A percentile compares a stretch with the other conserved stretches of the same genome.
Conservation (phyloP, 1,140 invertebrate genomes). For the Metopolophium dirhodum region DNA sequence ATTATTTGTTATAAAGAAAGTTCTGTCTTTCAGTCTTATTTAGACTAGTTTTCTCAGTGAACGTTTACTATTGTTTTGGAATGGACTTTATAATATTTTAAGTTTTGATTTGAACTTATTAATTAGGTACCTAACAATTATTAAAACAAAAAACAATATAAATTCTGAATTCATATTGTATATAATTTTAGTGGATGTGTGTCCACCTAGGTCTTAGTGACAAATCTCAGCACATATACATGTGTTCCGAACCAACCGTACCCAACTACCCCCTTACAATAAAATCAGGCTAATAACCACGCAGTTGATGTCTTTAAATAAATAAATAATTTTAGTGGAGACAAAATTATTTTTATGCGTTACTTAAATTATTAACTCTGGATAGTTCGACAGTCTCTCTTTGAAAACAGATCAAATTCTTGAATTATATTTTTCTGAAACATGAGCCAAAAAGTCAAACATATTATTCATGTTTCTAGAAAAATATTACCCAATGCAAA, state of each 20-base stretch:
- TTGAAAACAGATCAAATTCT: neutral
- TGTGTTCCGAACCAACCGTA: too few relatives aligned
- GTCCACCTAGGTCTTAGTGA: too few relatives aligned
- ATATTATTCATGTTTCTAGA: slow-evolving; percentile 10
- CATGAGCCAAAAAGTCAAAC: neutral
- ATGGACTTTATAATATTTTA: neutral
- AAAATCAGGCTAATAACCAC: too few relatives aligned
- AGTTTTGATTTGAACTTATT: neutral
- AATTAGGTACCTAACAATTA: neutral
- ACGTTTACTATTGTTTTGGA: neutral
- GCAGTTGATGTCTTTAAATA: too few relatives aligned
- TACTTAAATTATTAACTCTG: neutral
- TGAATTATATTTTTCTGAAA: slow-evolving; percentile 22
- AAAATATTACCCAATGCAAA: neutral
- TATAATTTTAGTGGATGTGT: neutral
- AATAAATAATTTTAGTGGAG: neutral
- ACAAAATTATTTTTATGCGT: neutral
- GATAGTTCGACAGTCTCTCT: neutral
- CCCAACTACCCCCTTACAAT: too few relatives aligned
- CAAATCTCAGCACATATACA: too few relatives aligned
- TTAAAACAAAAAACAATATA: neutral
- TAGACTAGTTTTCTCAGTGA: neutral
- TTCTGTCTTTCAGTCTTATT: too few relatives aligned
- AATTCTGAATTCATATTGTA: neutral
- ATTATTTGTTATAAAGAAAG: too few relatives aligned